A percentile compares a stretch with the other conserved stretches of the same genome.
phyloP scores from a whole-genome alignment of 1,140 invertebrate species.

The Chironomus striatipennis region DNA sequence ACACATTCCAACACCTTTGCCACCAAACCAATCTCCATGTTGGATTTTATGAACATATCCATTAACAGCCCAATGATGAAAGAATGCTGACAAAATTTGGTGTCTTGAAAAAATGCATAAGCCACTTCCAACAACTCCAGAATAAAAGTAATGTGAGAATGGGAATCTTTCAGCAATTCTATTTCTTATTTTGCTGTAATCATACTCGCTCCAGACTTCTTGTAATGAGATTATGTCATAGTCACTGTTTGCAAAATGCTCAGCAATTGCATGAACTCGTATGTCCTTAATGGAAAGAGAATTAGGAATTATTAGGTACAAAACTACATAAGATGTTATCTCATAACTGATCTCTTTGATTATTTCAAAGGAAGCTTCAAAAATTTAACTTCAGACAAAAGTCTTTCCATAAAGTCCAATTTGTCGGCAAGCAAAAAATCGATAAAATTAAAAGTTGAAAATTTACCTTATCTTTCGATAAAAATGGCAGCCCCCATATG shows the following conservation, averaged over 20 bases:
- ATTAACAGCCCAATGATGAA: constrained; percentile 89
- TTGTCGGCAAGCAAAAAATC: too few species aligned
- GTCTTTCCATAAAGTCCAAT: too few species aligned
- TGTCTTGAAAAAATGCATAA: constrained; percentile 83
- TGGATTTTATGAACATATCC: constrained; percentile 94
- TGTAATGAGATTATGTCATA: constrained; percentile 89
- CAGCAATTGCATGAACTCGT: constrained; percentile 72
- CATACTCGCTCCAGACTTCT: constrained; percentile 74
- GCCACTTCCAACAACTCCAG: constrained; percentile 87
- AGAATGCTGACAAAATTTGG: constrained; percentile 80
- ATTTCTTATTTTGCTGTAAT: constrained; percentile 62
- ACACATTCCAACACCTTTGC: constrained; percentile 56
- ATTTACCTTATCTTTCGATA: constrained; percentile 60
- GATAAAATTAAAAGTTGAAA: too few species aligned
- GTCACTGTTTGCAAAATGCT: constrained; percentile 53
- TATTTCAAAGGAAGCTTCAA: too few species aligned
- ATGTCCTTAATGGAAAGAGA: constrained; percentile 33
- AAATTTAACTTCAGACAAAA: too few species aligned
- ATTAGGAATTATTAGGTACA: too few species aligned
- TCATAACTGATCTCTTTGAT: too few species aligned
- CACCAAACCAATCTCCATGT: constrained; percentile 95
- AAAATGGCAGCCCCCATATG: constrained; percentile 66
- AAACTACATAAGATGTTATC: too few species aligned
- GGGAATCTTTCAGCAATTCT: constrained; percentile 56
- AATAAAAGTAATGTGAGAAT: constrained; percentile 88